These are phyloP conservation scores for Zonotrichia leucophrys DNA, from an alignment of 2,113 vertebrate species.

Conservation along the genomic window DNA sequence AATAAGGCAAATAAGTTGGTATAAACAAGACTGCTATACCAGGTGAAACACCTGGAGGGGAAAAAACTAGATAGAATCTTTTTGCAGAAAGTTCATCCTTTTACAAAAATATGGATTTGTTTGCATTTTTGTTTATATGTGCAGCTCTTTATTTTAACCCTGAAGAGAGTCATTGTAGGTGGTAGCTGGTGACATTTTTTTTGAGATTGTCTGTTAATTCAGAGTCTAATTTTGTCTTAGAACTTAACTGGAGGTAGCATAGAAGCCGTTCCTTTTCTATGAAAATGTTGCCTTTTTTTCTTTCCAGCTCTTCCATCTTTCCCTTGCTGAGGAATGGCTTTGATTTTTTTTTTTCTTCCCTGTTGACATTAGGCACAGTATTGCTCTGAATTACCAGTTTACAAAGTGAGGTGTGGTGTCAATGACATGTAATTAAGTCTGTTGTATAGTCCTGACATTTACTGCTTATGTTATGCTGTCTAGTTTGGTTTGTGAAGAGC, in stretches of 20 bases:
- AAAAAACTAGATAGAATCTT: background rate
- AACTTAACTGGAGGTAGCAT: background rate
- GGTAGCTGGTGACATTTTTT: background rate
- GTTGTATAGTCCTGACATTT: background rate
- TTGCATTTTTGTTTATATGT: background rate
- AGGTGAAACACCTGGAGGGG: background rate
- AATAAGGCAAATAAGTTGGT: background rate
- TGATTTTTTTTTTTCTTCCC: background rate
- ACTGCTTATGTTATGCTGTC: background rate
- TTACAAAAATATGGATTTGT: background rate
- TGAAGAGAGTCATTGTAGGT: background rate
- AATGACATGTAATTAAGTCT: background rate
- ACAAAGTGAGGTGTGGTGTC: background rate
- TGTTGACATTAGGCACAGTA: background rate
- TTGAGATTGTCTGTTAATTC: background rate
- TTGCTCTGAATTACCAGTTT: background rate
- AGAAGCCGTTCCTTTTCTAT: background rate
- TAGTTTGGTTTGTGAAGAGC: background rate
- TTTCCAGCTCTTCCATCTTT: background rate
- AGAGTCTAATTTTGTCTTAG: background rate
- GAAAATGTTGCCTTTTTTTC: background rate
- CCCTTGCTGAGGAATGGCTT: background rate
- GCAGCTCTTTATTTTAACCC: background rate
- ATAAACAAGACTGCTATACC: background rate
- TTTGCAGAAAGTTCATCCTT: background rate